Evolutionary conservation across 1,140 invertebrate genomes (phyloP).

Genomic region (Arctopsyche grandis): DNA sequence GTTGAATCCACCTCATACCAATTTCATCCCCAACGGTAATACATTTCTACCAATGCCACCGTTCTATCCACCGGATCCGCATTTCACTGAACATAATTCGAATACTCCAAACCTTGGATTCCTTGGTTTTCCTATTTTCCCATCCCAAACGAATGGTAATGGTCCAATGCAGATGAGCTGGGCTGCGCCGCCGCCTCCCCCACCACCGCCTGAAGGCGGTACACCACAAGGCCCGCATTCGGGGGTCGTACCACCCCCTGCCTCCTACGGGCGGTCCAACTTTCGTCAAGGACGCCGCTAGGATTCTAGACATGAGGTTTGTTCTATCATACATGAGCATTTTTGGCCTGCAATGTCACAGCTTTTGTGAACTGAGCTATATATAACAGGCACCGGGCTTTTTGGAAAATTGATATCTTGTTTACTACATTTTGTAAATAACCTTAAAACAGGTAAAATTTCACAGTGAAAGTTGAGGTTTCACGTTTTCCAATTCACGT

Average conservation of each 20-base stretch:
- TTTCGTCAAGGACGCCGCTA: constrained; percentile 48
- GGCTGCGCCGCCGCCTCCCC: constrained; percentile 52
- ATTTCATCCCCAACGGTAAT: constrained; percentile 26
- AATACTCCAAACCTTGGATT: constrained; percentile 8
- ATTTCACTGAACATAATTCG: constrained; percentile 30
- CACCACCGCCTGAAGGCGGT: constrained; percentile 43
- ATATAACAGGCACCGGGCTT: constrained; percentile 36
- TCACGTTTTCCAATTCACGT: neutral
- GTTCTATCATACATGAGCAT: constrained; percentile 40
- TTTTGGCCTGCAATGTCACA: constrained; percentile 40
- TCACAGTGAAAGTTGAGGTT: neutral
- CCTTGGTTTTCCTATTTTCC: constrained; percentile 50
- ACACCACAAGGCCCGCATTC: constrained; percentile 32
- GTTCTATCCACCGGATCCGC: constrained; percentile 27
- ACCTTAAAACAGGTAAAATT: constrained; percentile 19
- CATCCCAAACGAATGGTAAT: constrained; percentile 50
- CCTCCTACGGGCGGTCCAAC: constrained; percentile 43
- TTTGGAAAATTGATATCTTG: constrained; percentile 30
- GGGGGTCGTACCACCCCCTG: constrained; percentile 30
- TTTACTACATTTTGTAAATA: constrained; percentile 35
- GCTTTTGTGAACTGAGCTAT: constrained; percentile 39
- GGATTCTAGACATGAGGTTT: constrained; percentile 47
- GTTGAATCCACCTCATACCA: constrained; percentile 20
- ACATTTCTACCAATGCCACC: constrained; percentile 30
- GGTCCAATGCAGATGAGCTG: constrained; percentile 47